Base-by-base conservation (phyloP, 2,888 invertebrate species). In the Drosophila setosimentum region DNA sequence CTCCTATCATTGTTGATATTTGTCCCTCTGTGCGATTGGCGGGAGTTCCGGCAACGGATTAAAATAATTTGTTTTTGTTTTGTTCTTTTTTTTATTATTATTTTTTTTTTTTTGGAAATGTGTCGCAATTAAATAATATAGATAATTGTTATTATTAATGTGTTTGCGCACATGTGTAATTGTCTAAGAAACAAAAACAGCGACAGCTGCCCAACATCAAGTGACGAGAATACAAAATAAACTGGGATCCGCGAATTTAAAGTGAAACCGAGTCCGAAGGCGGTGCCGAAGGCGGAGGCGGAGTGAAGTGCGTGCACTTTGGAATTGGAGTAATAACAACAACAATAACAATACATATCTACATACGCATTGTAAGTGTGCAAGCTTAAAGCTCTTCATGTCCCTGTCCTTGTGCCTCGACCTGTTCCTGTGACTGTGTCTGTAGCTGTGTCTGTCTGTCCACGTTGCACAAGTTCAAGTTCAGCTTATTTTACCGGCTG, bases 171-270 rank as follows among this genome's bases (percentile, higher is more conserved):
- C 27, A 42, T 70, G 64, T 78, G 61, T 77, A 80, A 89, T 87
- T 86, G 81, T 58, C 61, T 42, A 58, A 76, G 61, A 51, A 79
- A 53, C 50, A 68, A 13, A 50, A 33, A 27, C 40, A 66, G 42
- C 60, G 18, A 59, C 63, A 50, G 67, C 66, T 61, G 65, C 45
- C 32, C 33, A 42, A 27, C 27, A 21, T 21, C 42, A 58, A 63
- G 53, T 60, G 59, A 76, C 74, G 54, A 60, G 64, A 62, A 48
- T 53, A 35, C 48, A 35, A 67, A 68, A 54, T 71, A 64, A 89
- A 78, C 83, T 82, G 90, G 57, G 73, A 88, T 62, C 63, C 66
- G 78, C 63, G 83, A 84, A 85, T 76, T 86, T 54, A 13, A 11
- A 18, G 53, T 37, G 54, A 42, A 30, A 21, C 13, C 45, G 21